Evolutionary conservation across 2,113 vertebrate genomes (phyloP).

Genomic region (Rhabdomys dilectus): DNA sequence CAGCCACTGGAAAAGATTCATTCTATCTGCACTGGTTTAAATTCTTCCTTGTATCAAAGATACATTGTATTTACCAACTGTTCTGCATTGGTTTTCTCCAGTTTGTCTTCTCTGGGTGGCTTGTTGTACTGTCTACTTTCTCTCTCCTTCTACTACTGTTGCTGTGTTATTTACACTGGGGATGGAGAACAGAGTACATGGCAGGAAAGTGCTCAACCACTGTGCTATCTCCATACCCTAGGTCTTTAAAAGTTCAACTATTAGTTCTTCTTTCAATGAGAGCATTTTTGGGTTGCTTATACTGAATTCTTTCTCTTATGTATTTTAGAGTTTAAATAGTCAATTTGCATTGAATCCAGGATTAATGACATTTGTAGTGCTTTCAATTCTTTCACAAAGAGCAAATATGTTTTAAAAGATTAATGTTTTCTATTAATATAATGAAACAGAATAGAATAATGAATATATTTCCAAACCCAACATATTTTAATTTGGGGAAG

Average conservation of each 20-base stretch:
- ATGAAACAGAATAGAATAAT: constrained; percentile 17
- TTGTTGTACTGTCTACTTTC: neutral
- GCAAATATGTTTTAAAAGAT: neutral
- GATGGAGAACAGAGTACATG: neutral
- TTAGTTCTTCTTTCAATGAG: neutral
- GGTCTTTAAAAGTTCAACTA: neutral
- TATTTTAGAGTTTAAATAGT: constrained; percentile 39
- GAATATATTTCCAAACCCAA: constrained; percentile 10
- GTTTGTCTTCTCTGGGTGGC: neutral
- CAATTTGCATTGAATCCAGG: neutral
- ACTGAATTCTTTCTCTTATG: constrained; percentile 19
- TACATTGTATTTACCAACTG: neutral
- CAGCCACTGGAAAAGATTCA: neutral
- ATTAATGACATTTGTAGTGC: constrained; percentile 30
- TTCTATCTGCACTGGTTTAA: too few species aligned
- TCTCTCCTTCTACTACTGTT: neutral
- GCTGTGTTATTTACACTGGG: neutral
- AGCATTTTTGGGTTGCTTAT: neutral
- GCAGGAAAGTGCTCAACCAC: neutral
- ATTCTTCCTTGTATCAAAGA: neutral
- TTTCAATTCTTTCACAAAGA: constrained; percentile 52
- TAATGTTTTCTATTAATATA: constrained; percentile 18
- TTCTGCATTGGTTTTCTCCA: neutral
- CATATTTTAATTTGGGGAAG: neutral
- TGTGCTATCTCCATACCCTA: neutral